Evolutionary conservation across 2,113 vertebrate genomes (phyloP).

Genomic region (Hippopotamus amphibius): DNA sequence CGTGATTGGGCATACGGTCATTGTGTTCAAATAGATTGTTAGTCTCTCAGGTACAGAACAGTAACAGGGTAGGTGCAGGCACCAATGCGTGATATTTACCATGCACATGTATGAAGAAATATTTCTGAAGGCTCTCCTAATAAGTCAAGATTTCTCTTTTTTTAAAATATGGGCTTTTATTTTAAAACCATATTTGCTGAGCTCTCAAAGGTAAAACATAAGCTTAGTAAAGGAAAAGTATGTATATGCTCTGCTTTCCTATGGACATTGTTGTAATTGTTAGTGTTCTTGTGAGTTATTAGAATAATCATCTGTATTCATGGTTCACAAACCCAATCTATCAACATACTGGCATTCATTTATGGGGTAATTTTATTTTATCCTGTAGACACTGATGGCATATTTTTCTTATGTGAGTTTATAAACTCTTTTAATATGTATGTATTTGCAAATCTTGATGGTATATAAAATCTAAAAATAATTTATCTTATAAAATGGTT

Average conservation of each 20-base stretch:
- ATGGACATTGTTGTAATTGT: background rate
- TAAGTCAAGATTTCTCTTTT: background rate
- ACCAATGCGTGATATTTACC: background rate
- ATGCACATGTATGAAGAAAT: background rate
- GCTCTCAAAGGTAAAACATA: background rate
- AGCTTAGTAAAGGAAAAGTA: background rate
- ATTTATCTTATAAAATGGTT: background rate
- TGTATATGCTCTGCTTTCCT: background rate
- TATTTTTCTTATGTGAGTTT: slow-evolving; percentile 6
- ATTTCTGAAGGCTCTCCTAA: background rate
- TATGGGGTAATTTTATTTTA: background rate
- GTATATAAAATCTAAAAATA: background rate
- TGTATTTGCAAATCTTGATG: background rate
- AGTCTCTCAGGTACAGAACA: background rate
- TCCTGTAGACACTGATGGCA: background rate
- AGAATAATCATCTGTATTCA: background rate
- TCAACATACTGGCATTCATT: background rate
- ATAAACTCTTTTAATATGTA: background rate
- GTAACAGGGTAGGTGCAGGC: background rate
- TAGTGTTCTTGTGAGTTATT: background rate
- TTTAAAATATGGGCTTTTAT: background rate
- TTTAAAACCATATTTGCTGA: background rate
- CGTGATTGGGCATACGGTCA: background rate
- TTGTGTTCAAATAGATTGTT: background rate
- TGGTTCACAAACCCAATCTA: background rate